phyloP scores from a whole-genome alignment of 2,888 invertebrate species.

The Acrobeloides nanus region DNA sequence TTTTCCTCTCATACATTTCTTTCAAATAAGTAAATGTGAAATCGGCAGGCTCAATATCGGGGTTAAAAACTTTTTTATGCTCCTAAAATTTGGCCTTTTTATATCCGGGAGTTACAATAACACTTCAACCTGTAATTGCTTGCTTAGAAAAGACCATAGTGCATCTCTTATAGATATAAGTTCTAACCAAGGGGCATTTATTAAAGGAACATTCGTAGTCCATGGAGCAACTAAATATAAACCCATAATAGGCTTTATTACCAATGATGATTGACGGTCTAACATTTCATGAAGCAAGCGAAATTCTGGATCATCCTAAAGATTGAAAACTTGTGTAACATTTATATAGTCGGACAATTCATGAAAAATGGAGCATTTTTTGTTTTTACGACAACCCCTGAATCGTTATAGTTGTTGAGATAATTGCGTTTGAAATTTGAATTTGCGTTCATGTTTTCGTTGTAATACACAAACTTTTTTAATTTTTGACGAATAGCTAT shows the following conservation, averaged over 20 bases:
- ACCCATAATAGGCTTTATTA: conserved; percentile 34
- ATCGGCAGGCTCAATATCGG: conserved; percentile 29
- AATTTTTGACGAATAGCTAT: too few species aligned
- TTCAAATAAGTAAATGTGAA: conserved; percentile 47
- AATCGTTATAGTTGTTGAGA: too few species aligned
- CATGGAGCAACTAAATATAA: conserved; percentile 42
- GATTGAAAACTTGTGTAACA: not conserved
- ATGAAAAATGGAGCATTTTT: not conserved
- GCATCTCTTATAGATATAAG: conserved; percentile 33
- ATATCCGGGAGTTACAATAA: not conserved
- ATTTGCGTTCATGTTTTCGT: too few species aligned
- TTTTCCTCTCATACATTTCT: conserved; percentile 39
- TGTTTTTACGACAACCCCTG: too few species aligned
- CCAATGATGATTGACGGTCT: conserved; percentile 40
- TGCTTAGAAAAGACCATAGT: conserved; percentile 35
- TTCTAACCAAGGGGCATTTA: conserved; percentile 41
- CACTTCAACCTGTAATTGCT: conserved; percentile 31
- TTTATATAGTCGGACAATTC: not conserved
- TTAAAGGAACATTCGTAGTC: conserved; percentile 36
- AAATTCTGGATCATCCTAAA: conserved; percentile 38
- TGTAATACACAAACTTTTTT: too few species aligned
- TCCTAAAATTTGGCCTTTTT: conserved; percentile 14
- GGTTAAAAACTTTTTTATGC: conserved; percentile 23
- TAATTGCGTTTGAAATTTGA: too few species aligned
- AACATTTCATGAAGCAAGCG: conserved; percentile 38